These are phyloP conservation scores for Asobara japonica DNA, from an alignment of 1,140 invertebrate species.

Conservation along the genomic window DNA sequence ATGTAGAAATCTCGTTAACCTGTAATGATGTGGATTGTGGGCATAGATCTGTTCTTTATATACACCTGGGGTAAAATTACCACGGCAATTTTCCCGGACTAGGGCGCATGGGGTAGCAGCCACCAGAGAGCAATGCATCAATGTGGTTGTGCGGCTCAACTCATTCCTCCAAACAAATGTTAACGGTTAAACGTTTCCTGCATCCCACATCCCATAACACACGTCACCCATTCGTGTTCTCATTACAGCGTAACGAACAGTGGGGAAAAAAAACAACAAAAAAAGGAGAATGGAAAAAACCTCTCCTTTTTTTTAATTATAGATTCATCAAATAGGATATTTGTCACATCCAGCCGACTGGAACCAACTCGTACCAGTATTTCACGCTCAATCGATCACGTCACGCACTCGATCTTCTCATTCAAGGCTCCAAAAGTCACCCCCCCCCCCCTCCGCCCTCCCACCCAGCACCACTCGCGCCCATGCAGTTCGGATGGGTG, in stretches of 20 bases:
- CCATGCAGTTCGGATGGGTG: not conserved
- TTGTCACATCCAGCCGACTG: not conserved
- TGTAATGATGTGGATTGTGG: conserved; percentile 3
- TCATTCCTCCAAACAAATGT: conserved; percentile 10
- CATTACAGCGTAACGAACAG: not conserved
- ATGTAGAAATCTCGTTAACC: not conserved
- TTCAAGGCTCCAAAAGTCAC: conserved; percentile 26
- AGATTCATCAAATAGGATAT: not conserved
- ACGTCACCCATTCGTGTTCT: not conserved
- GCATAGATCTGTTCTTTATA: conserved; percentile 20
- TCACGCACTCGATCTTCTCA: conserved; percentile 15
- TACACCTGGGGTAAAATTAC: conserved; percentile 20
- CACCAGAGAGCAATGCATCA: conserved; percentile 23
- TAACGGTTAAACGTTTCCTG: not conserved
- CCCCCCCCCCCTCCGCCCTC: not conserved
- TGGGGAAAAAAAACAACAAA: not conserved
- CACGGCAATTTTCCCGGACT: conserved; percentile 25
- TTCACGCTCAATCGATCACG: conserved; percentile 34
- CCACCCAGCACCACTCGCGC: not conserved
- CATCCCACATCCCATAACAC: not conserved
- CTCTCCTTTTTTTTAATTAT: not conserved
- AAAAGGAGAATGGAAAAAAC: not conserved
- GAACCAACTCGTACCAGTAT: not conserved
- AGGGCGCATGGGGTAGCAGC: not conserved
- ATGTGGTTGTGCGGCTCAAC: conserved; percentile 7